A percentile compares a stretch with the other conserved stretches of the same genome.
Conservation (phyloP, 2,113 vertebrate genomes). For the Perca flavescens region DNA sequence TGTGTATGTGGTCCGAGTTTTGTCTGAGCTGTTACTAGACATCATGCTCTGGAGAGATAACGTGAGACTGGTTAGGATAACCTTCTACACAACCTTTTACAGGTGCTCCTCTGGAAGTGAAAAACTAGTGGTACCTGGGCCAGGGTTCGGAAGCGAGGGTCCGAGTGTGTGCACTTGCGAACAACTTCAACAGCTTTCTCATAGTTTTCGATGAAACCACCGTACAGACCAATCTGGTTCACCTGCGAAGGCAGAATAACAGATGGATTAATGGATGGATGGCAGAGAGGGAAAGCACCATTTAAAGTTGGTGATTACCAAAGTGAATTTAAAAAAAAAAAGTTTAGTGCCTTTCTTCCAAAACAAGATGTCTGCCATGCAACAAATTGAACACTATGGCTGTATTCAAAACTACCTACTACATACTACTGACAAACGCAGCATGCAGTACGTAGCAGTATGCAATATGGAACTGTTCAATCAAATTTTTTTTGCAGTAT, state of each 20-base stretch:
- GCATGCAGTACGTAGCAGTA: too few relatives aligned
- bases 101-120: not conserved
- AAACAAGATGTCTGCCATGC: not conserved
- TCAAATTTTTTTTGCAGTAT: not conserved
- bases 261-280: too few relatives aligned
- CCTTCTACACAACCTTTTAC: accelerated
- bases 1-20: conserved; percentile 76
- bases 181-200: conserved; percentile 80
- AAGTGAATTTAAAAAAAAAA: not conserved
- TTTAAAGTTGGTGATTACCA: not conserved
- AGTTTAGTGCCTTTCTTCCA: too few relatives aligned
- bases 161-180: conserved; percentile 73
- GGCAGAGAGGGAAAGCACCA: not conserved
- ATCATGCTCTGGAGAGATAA: conserved; percentile 79
- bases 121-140: conserved; percentile 74
- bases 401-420: too few relatives aligned
- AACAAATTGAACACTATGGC: not conserved
- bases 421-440: too few relatives aligned
- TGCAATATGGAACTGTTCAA: too few relatives aligned
- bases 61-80: not conserved
- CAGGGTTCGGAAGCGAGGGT: conserved; percentile 80
- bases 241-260: conserved; percentile 66
- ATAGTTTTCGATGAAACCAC: conserved; percentile 85
- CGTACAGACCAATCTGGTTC: conserved; percentile 82
- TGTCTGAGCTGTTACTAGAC: conserved; percentile 72